These are phyloP conservation scores for Enteromius paludinosus DNA, from an alignment of 2,797 vertebrate genomes.

Conservation along the genomic window DNA sequence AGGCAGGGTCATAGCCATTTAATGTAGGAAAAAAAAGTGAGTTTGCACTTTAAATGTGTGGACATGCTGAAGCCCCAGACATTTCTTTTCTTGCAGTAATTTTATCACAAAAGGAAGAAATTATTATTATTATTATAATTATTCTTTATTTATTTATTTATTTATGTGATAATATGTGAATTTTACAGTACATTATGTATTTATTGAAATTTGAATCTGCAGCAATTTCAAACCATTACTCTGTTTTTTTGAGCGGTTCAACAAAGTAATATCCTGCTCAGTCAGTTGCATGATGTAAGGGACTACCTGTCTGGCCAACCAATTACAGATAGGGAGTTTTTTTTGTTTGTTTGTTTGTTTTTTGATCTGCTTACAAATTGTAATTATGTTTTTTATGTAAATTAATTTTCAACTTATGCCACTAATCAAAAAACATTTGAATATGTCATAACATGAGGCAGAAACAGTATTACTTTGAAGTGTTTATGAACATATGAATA, in stretches of 20 bases:
- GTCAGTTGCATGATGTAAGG: neutral
- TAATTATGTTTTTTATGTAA: neutral
- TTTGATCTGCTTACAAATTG: neutral
- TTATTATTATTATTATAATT: too few relatives aligned
- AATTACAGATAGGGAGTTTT: neutral
- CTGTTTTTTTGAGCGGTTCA: neutral
- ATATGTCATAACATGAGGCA: neutral
- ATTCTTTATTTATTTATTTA: neutral
- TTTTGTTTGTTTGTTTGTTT: too few relatives aligned
- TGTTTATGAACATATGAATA: neutral
- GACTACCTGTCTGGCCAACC: neutral
- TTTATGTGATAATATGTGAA: neutral
- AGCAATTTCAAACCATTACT: neutral
- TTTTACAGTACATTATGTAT: too few relatives aligned
- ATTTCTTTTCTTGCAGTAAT: neutral
- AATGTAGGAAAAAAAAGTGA: neutral
- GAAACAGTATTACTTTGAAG: neutral
- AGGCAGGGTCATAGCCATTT: neutral
- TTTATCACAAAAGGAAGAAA: neutral
- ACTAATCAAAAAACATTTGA: neutral
- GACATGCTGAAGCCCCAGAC: neutral
- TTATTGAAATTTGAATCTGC: neutral
- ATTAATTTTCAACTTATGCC: neutral
- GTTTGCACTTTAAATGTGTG: neutral
- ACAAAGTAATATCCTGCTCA: neutral